These are phyloP conservation scores for Schlechtendalia chinensis DNA, from an alignment of 1,140 invertebrate species.

Conservation along the genomic window DNA sequence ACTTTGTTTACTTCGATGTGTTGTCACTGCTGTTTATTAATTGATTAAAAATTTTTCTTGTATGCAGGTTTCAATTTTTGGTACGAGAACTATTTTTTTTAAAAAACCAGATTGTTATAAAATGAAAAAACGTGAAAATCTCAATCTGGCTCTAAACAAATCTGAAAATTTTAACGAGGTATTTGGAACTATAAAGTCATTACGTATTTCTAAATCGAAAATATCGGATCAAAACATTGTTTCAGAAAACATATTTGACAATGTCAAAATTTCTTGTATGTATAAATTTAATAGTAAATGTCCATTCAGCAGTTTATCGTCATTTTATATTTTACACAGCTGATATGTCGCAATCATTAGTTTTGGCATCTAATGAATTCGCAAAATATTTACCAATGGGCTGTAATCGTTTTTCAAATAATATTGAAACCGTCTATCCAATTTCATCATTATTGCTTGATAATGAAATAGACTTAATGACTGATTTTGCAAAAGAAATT, in stretches of 20 bases:
- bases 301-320: not conserved
- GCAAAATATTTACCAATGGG: constrained; percentile 3
- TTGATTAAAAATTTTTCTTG: no score
- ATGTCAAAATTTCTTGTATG: constrained; percentile 7
- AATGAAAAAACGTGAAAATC: constrained; percentile 3
- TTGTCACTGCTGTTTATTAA: no score
- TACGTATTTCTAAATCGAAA: not conserved
- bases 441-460: constrained; percentile 8
- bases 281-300: not conserved
- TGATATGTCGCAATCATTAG: not conserved
- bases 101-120: constrained; percentile 37
- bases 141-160: not conserved
- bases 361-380: not conserved
- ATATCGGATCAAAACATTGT: not conserved
- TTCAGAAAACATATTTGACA: not conserved
- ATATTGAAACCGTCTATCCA: constrained; percentile 22
- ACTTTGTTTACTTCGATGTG: no score
- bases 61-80: constrained; percentile 7
- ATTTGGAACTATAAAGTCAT: constrained; percentile 28
- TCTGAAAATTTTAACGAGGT: not conserved
- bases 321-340: constrained; percentile 19
- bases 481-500: constrained; percentile 11
- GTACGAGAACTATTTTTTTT: constrained; percentile 3
- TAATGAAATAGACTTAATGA: constrained; percentile 31
- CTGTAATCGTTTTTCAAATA: constrained; percentile 33